Percentiles rank a stretch among this genome's conserved stretches.
Evolutionary conservation across 2,797 vertebrate species (phyloP).

Genomic region (Centropyge bicolor): DNA sequence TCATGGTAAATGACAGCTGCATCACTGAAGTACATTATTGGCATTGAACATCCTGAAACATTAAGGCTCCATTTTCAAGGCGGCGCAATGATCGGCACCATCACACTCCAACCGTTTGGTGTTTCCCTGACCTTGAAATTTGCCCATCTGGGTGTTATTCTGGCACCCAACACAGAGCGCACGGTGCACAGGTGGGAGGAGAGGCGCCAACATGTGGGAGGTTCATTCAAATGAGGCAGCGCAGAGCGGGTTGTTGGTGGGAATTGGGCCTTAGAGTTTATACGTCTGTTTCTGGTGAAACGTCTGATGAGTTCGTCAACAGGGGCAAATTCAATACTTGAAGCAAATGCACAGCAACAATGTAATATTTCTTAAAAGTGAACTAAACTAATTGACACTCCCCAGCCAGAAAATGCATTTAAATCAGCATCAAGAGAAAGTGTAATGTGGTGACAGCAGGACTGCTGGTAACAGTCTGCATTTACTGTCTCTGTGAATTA

Average conservation of each 20-base stretch:
- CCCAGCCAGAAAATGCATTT: neutral
- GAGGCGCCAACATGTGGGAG: neutral
- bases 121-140: constrained; percentile 4
- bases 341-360: neutral
- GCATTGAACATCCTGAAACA: neutral
- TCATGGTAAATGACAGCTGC: constrained; percentile 5
- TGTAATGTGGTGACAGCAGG: neutral
- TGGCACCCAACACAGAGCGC: neutral
- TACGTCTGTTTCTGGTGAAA: neutral
- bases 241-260: neutral
- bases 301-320: neutral
- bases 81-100: neutral
- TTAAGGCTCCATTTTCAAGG: neutral
- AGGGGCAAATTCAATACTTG: neutral
- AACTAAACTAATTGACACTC: neutral
- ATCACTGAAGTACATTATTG: constrained; percentile 34
- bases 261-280: neutral
- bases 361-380: too few species aligned
- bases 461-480: neutral
- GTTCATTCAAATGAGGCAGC: neutral
- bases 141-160: neutral
- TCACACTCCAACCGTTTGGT: neutral
- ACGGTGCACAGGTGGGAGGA: neutral
- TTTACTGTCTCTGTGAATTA: neutral
- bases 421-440: neutral